A percentile compares a stretch with the other conserved stretches of the same genome.
Conservation (phyloP, 2,888 invertebrate genomes). For the Carabus problematicus region DNA sequence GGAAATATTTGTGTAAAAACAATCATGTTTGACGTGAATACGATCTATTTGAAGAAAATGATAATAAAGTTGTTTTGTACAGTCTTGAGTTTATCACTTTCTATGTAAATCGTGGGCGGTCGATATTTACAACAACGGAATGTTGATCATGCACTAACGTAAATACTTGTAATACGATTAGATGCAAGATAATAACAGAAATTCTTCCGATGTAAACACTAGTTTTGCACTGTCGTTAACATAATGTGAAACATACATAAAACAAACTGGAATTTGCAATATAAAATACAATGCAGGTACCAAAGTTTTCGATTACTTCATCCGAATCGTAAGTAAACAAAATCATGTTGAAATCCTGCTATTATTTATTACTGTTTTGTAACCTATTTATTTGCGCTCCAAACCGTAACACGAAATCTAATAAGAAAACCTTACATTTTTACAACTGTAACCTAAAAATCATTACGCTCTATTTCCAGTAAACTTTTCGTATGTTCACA, state of each 20-base stretch:
- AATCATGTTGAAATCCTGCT: too few species aligned
- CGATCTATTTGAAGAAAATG: not conserved
- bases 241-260: not conserved
- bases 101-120: not conserved
- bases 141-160: not conserved
- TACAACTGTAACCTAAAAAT: too few species aligned
- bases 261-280: not conserved
- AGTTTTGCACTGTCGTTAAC: not conserved
- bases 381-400: too few species aligned
- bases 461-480: too few species aligned
- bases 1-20: not conserved
- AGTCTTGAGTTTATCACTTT: not conserved
- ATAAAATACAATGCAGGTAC: too few species aligned
- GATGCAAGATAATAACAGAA: conserved; percentile 10
- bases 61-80: not conserved
- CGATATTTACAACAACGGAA: conserved; percentile 12
- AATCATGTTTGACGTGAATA: not conserved
- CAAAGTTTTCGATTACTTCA: too few species aligned
- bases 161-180: conserved; percentile 18
- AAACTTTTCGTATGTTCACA: too few species aligned
- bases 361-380: too few species aligned
- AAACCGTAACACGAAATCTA: too few species aligned
- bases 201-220: not conserved
- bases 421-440: too few species aligned
- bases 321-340: too few species aligned